Conservation (phyloP, 2,797 vertebrate species). For the Ptychadena robeensis region DNA sequence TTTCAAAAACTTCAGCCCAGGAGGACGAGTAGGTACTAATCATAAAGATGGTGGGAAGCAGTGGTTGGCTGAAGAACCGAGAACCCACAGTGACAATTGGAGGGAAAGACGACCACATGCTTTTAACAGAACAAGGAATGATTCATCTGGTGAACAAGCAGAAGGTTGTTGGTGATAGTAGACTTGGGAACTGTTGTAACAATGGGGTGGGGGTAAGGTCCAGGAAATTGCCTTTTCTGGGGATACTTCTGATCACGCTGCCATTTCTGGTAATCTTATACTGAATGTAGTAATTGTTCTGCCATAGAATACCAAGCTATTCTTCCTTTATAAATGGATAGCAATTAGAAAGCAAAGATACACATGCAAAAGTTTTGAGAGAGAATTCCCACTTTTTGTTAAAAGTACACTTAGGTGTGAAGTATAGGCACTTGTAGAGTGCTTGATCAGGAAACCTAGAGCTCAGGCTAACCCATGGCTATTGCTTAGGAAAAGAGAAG, state of each 20-base stretch:
- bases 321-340: too few relatives aligned
- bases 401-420: too few relatives aligned
- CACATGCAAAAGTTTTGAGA: too few relatives aligned
- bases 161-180: conserved; percentile 64
- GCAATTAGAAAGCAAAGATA: too few relatives aligned
- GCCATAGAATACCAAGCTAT: too few relatives aligned
- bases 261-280: conserved; percentile 5
- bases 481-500: too few relatives aligned
- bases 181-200: conserved; percentile 65
- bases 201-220: conserved; percentile 65
- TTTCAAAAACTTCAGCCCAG: conserved; percentile 74
- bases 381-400: too few relatives aligned
- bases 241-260: conserved; percentile 56
- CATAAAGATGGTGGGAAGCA: conserved; percentile 79
- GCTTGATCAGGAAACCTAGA: too few relatives aligned
- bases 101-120: conserved; percentile 74
- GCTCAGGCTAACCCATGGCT: too few relatives aligned
- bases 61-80: conserved; percentile 74
- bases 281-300: too few relatives aligned
- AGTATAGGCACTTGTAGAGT: too few relatives aligned
- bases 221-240: conserved; percentile 69
- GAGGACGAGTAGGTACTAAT: conserved; percentile 74
- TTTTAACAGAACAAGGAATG: conserved; percentile 74
- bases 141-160: conserved; percentile 71
- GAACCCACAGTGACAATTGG: conserved; percentile 77